A percentile compares a stretch with the other conserved stretches of the same genome.
These are phyloP conservation scores for Poecilia latipinna DNA, from an alignment of 2,113 vertebrate species.

Conservation along the genomic window DNA sequence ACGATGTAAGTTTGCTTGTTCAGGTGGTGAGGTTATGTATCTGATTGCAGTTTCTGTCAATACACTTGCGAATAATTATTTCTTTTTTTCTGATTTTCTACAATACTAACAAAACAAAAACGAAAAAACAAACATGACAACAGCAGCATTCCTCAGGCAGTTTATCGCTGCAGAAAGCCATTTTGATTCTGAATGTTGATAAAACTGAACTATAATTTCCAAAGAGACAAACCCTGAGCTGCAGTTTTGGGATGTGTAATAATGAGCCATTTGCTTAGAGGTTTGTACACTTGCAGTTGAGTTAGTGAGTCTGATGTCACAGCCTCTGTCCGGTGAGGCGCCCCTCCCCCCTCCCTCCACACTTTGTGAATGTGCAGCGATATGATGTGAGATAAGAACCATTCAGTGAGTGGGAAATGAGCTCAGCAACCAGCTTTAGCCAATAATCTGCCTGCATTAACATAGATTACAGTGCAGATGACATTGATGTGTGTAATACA, in stretches of 20 bases:
- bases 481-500: neutral
- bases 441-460: slow-evolving; percentile 41
- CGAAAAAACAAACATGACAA: too few relatives aligned
- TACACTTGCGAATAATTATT: too few relatives aligned
- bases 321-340: neutral
- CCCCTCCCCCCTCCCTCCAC: slow-evolving; percentile 4
- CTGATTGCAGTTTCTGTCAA: too few relatives aligned
- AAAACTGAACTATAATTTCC: too few relatives aligned
- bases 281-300: neutral
- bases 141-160: too few relatives aligned
- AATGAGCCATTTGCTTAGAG: neutral
- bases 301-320: slow-evolving; percentile 9
- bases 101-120: too few relatives aligned
- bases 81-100: too few relatives aligned
- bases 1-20: too few relatives aligned
- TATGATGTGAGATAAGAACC: slow-evolving; percentile 46
- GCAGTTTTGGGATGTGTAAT: neutral
- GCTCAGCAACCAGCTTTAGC: slow-evolving; percentile 58
- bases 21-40: too few relatives aligned
- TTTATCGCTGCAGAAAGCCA: too few relatives aligned
- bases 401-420: slow-evolving; percentile 63
- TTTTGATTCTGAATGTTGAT: too few relatives aligned
- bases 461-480: slow-evolving; percentile 23
- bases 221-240: too few relatives aligned
- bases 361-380: slow-evolving; percentile 19